Evolutionary conservation across 2,113 vertebrate species (phyloP), one percentile per base, ranked within the genome.

Genomic region (Sinosuthora webbiana): DNA sequence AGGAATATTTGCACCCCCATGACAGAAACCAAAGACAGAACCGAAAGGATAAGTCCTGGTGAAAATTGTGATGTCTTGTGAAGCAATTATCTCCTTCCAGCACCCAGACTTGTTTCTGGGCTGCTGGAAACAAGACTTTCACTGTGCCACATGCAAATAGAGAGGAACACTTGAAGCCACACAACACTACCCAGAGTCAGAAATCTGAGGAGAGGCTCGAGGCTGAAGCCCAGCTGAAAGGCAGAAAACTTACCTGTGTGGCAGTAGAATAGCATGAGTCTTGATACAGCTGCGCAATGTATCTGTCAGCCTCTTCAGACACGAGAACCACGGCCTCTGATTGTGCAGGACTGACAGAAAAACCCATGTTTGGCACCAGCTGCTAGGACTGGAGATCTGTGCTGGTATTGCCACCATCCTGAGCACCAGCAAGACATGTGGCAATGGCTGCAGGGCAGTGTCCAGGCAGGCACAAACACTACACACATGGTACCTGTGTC

Each of bases 331-430:
- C 0, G 0, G 63, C 41, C 44, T 47, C 33, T 42, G 30, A 7
- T 14, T 8, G 41, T 47, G 57, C 57, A 64, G 53, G 18, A 68
- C 35, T 68, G 53, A 25, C 21, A 71, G 71, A 74, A 79, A 82
- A 15, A 3, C 0, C 2, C 7, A 18, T 24, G 30, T 27, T 63
- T 6, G 5, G 3, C 45, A 50, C 3, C 4, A 80, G 0, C 13
- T 17, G 19, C 62, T 6, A 0, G 8, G 17, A 37, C 8, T 0
- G 0, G 60, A 55, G 45, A 39, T 50, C 53, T 31, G 17, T 59
- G 67, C 33, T 71, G 67, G 15, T 52, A 21, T 24, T 16, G 2
- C 11, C 11, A 2, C 39, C 9, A 0, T 45, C 31, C 60, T 19
- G 33, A 79, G 37, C 28, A 53, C 15, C 47, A 30, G 22, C 24